Evolutionary conservation across 1,140 invertebrate genomes (phyloP).

Genomic region (Helicoverpa armigera): DNA sequence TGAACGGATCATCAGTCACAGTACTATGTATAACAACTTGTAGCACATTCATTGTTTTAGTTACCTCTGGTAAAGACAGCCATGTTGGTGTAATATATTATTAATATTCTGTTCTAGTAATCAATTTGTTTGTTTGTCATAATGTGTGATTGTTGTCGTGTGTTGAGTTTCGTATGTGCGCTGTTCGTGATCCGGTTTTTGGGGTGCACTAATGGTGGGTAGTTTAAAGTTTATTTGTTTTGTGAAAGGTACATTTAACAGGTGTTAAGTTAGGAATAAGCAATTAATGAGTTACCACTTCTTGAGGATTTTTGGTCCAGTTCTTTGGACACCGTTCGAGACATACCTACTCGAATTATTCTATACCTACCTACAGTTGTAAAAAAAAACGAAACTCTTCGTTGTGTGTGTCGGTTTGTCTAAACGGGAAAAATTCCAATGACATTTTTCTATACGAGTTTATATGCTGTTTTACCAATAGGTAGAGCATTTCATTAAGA

Average conservation of each 20-base stretch:
- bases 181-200: not conserved
- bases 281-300: not conserved
- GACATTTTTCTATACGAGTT: too few species aligned
- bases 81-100: not conserved
- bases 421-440: too few species aligned
- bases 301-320: too few species aligned
- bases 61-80: not conserved
- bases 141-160: slow-evolving; percentile 22
- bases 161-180: slow-evolving; percentile 10
- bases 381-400: too few species aligned
- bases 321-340: too few species aligned
- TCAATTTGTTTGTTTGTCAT: not conserved
- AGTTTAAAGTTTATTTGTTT: not conserved
- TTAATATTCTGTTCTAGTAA: not conserved
- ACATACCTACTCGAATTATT: too few species aligned
- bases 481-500: too few species aligned
- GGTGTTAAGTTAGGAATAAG: not conserved
- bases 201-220: slow-evolving; percentile 11
- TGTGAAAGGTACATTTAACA: not conserved
- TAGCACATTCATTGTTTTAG: slow-evolving; percentile 12
- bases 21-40: not conserved
- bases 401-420: too few species aligned
- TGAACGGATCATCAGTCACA: slow-evolving; percentile 15
- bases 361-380: too few species aligned
- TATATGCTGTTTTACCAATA: too few species aligned